Conservation (phyloP, 2,888 invertebrate genomes). For the Carcina quercana region DNA sequence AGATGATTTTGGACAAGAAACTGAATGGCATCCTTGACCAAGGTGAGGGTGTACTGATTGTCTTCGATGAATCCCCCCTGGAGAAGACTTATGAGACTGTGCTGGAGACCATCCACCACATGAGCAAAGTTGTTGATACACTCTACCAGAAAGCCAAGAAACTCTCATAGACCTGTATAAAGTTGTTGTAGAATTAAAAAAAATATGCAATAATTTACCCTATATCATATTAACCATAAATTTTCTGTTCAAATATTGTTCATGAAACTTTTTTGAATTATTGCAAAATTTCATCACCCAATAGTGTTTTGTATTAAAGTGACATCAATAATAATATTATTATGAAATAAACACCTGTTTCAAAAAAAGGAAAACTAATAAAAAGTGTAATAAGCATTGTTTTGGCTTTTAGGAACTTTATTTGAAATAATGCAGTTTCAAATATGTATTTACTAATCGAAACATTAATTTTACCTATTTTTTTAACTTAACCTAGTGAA, state of each 20-base stretch:
- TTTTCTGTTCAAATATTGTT: constrained; percentile 58
- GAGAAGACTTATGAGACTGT: constrained; percentile 99
- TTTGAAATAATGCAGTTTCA: constrained; percentile 44
- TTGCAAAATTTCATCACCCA: constrained; percentile 48
- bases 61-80: constrained; percentile 95
- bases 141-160: constrained; percentile 99
- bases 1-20: constrained; percentile 99
- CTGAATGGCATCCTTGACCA: constrained; percentile 98
- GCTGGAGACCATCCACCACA: constrained; percentile 97
- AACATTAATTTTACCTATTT: constrained; percentile 47
- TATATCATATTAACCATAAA: constrained; percentile 63
- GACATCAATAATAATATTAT: too few relatives aligned
- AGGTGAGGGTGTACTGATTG: constrained; percentile 97
- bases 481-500: constrained; percentile 65
- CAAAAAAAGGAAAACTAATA: too few relatives aligned
- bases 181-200: constrained; percentile 65
- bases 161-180: constrained; percentile 81
- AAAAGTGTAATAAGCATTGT: too few relatives aligned
- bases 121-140: constrained; percentile 99
- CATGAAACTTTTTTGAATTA: constrained; percentile 57
- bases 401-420: too few relatives aligned
- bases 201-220: constrained; percentile 38
- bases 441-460: constrained; percentile 46
- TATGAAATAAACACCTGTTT: too few relatives aligned
- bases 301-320: constrained; percentile 26